Evolutionary conservation across 2,888 invertebrate genomes (phyloP).

Genomic region (Zaprionus bogoriensis): DNA sequence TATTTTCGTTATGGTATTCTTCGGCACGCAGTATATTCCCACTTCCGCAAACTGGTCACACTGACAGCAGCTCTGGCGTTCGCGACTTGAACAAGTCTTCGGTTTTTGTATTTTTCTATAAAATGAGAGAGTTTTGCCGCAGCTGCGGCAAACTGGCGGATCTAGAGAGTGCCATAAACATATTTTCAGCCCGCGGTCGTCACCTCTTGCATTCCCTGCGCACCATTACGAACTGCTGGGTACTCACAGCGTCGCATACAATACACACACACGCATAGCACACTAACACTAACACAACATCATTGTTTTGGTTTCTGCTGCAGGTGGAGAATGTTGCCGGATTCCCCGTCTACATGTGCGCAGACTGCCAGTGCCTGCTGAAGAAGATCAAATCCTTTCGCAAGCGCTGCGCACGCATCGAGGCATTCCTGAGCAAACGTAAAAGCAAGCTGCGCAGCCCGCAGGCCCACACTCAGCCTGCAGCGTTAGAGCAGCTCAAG

Average conservation of each 20-base stretch:
- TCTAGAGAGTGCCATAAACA: slow-evolving; percentile 27
- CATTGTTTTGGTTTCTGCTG: not conserved
- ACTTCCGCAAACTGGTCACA: not conserved
- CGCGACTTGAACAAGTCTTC: slow-evolving; percentile 5
- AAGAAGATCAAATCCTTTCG: slow-evolving; percentile 49
- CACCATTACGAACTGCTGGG: slow-evolving; percentile 63
- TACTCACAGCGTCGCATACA: slow-evolving; percentile 6
- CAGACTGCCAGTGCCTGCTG: slow-evolving; percentile 46
- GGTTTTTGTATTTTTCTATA: not conserved
- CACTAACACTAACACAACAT: not conserved
- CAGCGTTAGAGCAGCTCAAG: not conserved
- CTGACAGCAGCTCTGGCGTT: slow-evolving; percentile 4
- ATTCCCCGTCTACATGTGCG: slow-evolving; percentile 47
- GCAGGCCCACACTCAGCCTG: not conserved
- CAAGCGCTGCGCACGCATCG: slow-evolving; percentile 58
- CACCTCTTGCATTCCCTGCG: slow-evolving; percentile 42
- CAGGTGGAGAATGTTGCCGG: slow-evolving; percentile 51
- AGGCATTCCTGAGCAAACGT: slow-evolving; percentile 39
- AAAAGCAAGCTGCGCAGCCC: slow-evolving; percentile 25
- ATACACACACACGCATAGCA: not conserved
- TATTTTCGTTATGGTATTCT: slow-evolving; percentile 3
- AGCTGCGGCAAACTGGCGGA: slow-evolving; percentile 53
- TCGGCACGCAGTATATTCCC: not conserved
- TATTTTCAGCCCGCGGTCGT: slow-evolving; percentile 39
- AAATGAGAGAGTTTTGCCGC: slow-evolving; percentile 64